Evolutionary conservation across 2,113 vertebrate species (phyloP).

Genomic region (Panurus biarmicus): DNA sequence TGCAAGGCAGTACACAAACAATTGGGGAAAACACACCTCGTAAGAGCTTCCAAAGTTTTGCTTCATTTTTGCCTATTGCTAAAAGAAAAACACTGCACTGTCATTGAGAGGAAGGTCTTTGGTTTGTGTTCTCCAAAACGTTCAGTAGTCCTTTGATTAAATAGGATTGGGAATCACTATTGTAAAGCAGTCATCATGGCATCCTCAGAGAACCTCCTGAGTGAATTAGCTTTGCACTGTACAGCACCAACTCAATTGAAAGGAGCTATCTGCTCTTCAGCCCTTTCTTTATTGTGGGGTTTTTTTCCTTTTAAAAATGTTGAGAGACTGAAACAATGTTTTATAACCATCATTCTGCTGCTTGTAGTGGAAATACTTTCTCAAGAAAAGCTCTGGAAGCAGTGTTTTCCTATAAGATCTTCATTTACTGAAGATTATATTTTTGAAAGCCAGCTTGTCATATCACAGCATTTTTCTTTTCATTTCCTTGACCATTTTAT

Average conservation of each 20-base stretch:
- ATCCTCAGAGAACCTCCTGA: neutral
- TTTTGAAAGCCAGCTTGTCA: neutral
- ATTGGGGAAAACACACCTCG: neutral
- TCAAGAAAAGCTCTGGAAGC: neutral
- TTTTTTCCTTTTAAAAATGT: neutral
- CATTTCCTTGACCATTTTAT: neutral
- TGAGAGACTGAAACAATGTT: neutral
- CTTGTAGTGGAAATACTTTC: neutral
- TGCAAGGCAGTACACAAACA: neutral
- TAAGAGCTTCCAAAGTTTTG: neutral
- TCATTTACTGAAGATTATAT: neutral
- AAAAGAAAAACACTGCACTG: neutral
- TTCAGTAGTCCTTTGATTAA: neutral
- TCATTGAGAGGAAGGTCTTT: neutral
- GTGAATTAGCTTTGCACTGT: neutral
- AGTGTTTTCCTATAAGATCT: neutral
- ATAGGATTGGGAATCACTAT: neutral
- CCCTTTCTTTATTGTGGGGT: neutral
- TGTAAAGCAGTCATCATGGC: neutral
- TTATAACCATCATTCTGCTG: neutral
- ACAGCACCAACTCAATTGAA: neutral
- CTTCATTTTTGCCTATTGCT: neutral
- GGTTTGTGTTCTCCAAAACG: neutral
- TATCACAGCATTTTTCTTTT: neutral
- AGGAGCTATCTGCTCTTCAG: conserved; percentile 10